Conservation (phyloP, 1,140 invertebrate species). For the Zophobas morio region DNA sequence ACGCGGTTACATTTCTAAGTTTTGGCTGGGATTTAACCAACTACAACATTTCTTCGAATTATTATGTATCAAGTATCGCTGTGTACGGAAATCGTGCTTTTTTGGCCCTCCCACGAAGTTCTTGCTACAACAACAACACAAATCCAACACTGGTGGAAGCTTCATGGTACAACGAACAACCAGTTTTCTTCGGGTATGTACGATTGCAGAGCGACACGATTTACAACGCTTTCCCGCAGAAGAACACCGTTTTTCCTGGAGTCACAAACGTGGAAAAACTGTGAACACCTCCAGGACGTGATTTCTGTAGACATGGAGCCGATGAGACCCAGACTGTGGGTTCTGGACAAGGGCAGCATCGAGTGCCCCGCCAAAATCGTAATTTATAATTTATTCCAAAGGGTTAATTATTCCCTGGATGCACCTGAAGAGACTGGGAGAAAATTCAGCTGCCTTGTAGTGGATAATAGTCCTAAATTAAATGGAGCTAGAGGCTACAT, state of each 20-base stretch:
- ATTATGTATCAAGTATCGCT: constrained; percentile 58
- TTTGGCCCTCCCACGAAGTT: constrained; percentile 58
- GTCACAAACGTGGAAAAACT: constrained; percentile 58
- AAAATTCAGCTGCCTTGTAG: constrained; percentile 18
- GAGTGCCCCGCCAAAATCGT: constrained; percentile 59
- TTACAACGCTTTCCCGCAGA: constrained; percentile 9
- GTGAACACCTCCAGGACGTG: constrained; percentile 59
- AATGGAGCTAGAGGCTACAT: constrained; percentile 55
- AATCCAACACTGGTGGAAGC: constrained; percentile 61
- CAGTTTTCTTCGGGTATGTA: constrained; percentile 36
- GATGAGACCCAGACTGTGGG: constrained; percentile 58
- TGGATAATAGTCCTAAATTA: constrained; percentile 8
- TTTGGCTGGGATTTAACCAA: constrained; percentile 39
- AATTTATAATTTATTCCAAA: constrained; percentile 57
- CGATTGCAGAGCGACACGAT: constrained; percentile 32
- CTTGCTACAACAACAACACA: constrained; percentile 57
- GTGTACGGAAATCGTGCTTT: constrained; percentile 60
- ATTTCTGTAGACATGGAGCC: constrained; percentile 58
- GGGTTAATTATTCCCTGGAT: constrained; percentile 17
- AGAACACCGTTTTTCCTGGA: constrained; percentile 46
- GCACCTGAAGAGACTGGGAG: neutral
- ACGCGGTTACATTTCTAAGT: neutral
- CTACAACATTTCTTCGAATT: constrained; percentile 40
- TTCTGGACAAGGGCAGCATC: constrained; percentile 60
- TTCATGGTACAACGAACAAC: constrained; percentile 53